Percentiles rank a stretch among this genome's conserved stretches.
Evolutionary conservation across 2,888 invertebrate species (phyloP).

Genomic region (Callyntrura guangdongensis): DNA sequence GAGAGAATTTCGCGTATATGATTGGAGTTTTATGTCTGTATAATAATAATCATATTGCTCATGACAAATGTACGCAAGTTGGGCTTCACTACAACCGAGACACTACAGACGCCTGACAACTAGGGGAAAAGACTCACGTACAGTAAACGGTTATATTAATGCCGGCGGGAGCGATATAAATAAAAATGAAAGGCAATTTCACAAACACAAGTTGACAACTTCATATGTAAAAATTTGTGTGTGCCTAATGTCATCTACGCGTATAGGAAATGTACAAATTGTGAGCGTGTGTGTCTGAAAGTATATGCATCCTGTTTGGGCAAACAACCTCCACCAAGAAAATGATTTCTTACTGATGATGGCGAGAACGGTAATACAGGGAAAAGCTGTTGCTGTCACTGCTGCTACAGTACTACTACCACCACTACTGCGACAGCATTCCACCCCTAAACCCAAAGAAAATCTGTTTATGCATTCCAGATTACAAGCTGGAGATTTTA

Average conservation of each 20-base stretch:
- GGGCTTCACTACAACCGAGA: neutral
- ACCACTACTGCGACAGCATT: neutral
- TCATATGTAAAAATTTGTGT: constrained; percentile 52
- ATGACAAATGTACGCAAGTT: constrained; percentile 15
- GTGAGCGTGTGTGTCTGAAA: neutral
- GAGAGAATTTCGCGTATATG: neutral
- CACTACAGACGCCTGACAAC: too few relatives aligned
- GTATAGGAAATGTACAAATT: neutral
- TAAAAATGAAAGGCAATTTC: constrained; percentile 76
- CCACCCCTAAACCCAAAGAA: constrained; percentile 5
- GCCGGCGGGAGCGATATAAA: constrained; percentile 74
- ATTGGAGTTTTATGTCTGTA: constrained; percentile 35
- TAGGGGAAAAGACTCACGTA: constrained; percentile 31
- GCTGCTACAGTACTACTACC: neutral
- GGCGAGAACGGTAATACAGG: constrained; percentile 11
- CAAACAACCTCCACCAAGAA: constrained; percentile 29
- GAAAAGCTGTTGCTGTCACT: constrained; percentile 58
- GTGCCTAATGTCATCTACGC: constrained; percentile 5
- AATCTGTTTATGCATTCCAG: constrained; percentile 38
- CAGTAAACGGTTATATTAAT: constrained; percentile 67
- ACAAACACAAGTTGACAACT: constrained; percentile 76
- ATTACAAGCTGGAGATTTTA: constrained; percentile 29
- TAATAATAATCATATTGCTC: constrained; percentile 9
- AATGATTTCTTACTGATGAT: constrained; percentile 50
- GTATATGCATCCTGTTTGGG: neutral